Conservation (phyloP, 2,888 invertebrate species). For the Scaeva pyrastri region DNA sequence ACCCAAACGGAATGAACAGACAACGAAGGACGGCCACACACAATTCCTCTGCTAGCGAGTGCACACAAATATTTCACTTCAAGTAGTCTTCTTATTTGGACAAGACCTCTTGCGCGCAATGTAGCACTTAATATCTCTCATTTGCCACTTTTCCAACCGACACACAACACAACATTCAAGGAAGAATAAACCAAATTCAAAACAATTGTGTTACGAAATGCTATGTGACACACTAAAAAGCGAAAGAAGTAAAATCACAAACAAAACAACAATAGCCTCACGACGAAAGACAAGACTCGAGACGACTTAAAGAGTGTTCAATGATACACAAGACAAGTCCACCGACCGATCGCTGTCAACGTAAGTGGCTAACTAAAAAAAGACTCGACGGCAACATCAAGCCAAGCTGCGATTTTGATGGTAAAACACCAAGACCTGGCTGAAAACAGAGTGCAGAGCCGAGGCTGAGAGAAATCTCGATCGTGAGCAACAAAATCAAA, state of each 20-base stretch:
- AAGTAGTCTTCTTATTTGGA: conserved; percentile 53
- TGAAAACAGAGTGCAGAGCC: conserved; percentile 17
- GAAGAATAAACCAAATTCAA: conserved; percentile 41
- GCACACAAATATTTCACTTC: conserved; percentile 54
- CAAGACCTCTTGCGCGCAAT: conserved; percentile 70
- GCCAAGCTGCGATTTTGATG: conserved; percentile 51
- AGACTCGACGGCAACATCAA: conserved; percentile 66
- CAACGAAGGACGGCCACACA: conserved; percentile 53
- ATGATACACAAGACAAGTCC: conserved; percentile 46
- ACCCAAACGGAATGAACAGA: conserved; percentile 58
- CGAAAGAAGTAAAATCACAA: not conserved
- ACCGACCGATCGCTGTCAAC: conserved; percentile 71
- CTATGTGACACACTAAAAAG: conserved; percentile 66
- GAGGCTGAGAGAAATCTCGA: conserved; percentile 37
- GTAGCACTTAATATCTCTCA: conserved; percentile 68
- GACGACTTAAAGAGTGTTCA: conserved; percentile 8
- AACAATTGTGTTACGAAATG: conserved; percentile 71
- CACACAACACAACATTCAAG: conserved; percentile 37
- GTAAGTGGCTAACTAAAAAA: conserved; percentile 74
- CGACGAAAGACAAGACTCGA: conserved; percentile 41
- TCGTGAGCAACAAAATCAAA: conserved; percentile 48
- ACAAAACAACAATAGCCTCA: conserved; percentile 39
- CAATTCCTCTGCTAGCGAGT: conserved; percentile 30
- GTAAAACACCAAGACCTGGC: conserved; percentile 32
- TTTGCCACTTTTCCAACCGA: conserved; percentile 51